phyloP scores from a whole-genome alignment of 1,140 invertebrate species.

The Panulirus ornatus region DNA sequence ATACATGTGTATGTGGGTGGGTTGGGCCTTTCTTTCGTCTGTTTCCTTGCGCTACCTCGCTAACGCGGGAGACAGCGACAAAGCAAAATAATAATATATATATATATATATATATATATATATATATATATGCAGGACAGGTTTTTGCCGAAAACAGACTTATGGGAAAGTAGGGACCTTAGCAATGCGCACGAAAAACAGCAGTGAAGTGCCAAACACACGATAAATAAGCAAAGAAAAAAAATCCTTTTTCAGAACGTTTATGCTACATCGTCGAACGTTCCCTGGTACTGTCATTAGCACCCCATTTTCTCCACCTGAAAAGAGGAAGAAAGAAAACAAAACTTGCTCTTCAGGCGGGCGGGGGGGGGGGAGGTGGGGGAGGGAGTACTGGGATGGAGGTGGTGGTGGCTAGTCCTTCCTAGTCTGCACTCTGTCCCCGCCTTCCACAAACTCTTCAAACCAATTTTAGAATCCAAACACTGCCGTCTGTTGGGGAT shows the following conservation, averaged over 20 bases:
- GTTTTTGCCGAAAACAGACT: not conserved
- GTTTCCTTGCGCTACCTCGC: no score
- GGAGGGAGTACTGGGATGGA: not conserved
- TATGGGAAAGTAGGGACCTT: not conserved
- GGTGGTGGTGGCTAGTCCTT: slow-evolving; percentile 12
- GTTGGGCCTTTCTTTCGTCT: no score
- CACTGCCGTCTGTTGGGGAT: slow-evolving; percentile 16
- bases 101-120: no score
- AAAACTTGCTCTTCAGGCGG: not conserved
- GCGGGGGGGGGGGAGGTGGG: not conserved
- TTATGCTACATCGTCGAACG: no score
- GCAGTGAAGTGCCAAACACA: no score
- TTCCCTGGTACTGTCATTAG: no score
- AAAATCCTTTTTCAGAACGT: no score
- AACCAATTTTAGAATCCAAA: slow-evolving; percentile 48
- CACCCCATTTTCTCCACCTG: no score
- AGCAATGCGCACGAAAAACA: no score
- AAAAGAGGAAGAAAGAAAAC: not conserved
- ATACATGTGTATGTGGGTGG: no score
- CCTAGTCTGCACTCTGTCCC: slow-evolving; percentile 11
- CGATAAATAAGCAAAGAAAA: no score
- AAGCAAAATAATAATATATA: not conserved
- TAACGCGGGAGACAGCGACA: no score
- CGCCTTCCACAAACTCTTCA: slow-evolving; percentile 12
- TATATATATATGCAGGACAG: not conserved